phyloP scores from a whole-genome alignment of 2,888 invertebrate genomes.

The Hirtodrosophila confusa region DNA sequence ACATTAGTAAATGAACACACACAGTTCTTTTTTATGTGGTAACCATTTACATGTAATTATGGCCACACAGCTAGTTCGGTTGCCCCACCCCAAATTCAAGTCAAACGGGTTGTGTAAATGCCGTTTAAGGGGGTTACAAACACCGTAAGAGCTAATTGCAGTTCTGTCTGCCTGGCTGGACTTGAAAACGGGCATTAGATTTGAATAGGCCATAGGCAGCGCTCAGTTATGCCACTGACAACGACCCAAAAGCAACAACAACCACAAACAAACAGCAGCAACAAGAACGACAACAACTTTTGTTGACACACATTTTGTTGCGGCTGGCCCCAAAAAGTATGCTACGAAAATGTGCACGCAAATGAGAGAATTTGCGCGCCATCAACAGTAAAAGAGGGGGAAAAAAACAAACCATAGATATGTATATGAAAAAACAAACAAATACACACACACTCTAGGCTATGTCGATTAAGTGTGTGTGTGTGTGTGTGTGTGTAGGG shows the following conservation, averaged over 20 bases:
- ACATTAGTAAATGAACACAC: constrained; percentile 66
- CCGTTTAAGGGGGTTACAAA: constrained; percentile 39
- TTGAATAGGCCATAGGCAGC: constrained; percentile 27
- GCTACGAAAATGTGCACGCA: constrained; percentile 63
- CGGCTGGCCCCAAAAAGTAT: constrained; percentile 63
- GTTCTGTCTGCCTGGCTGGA: constrained; percentile 49
- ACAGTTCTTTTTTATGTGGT: constrained; percentile 46
- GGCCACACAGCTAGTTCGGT: constrained; percentile 37
- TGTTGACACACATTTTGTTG: constrained; percentile 73
- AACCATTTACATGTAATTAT: constrained; percentile 73
- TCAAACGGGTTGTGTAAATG: constrained; percentile 55
- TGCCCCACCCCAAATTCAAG: constrained; percentile 25
- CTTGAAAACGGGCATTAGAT: constrained; percentile 38
- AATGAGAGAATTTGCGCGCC: constrained; percentile 73
- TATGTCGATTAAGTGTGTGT: constrained; percentile 7
- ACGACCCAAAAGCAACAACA: constrained; percentile 9
- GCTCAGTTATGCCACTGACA: constrained; percentile 31
- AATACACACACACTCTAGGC: constrained; percentile 7
- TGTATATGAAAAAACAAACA: constrained; percentile 17
- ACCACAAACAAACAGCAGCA: neutral
- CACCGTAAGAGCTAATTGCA: constrained; percentile 52
- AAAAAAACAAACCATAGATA: constrained; percentile 22
- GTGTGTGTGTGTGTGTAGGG: constrained; percentile 17
- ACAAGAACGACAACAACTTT: constrained; percentile 35
- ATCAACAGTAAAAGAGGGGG: constrained; percentile 52